Conservation (phyloP, 2,797 vertebrate genomes). For the Paratrypauchen microcephalus region DNA sequence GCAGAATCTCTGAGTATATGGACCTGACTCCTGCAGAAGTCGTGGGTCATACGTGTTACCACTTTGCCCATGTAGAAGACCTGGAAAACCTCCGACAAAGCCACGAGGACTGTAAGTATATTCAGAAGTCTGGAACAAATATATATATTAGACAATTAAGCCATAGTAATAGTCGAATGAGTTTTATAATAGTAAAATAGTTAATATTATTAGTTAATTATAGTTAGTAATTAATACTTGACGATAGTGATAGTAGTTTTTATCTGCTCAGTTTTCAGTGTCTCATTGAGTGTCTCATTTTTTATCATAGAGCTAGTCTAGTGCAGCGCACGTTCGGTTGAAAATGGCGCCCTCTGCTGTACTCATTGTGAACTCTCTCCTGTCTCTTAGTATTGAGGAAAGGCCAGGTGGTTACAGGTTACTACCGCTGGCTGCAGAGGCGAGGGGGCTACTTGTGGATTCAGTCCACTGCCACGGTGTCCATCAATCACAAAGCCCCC, state of each 20-base stretch:
- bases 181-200: neutral
- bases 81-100: constrained; percentile 85
- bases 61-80: constrained; percentile 87
- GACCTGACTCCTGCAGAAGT: constrained; percentile 87
- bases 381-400: constrained; percentile 85
- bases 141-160: neutral
- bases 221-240: neutral
- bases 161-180: neutral
- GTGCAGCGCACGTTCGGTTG: constrained; percentile 15
- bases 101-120: constrained; percentile 83
- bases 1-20: constrained; percentile 90
- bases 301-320: neutral
- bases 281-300: neutral
- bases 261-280: too few species aligned
- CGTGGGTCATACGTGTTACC: constrained; percentile 88
- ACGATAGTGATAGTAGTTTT: neutral
- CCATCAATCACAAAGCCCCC: constrained; percentile 87
- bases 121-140: neutral
- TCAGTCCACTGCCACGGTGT: constrained; percentile 90
- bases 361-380: constrained; percentile 26
- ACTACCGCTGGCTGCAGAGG: constrained; percentile 90
- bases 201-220: neutral
- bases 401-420: constrained; percentile 88
- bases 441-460: constrained; percentile 89
- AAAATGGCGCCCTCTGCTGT: constrained; percentile 69